Percentiles rank a stretch among this genome's conserved stretches.
Conservation (phyloP, 2,888 invertebrate genomes). For the Mimumesa dahlbomi region DNA sequence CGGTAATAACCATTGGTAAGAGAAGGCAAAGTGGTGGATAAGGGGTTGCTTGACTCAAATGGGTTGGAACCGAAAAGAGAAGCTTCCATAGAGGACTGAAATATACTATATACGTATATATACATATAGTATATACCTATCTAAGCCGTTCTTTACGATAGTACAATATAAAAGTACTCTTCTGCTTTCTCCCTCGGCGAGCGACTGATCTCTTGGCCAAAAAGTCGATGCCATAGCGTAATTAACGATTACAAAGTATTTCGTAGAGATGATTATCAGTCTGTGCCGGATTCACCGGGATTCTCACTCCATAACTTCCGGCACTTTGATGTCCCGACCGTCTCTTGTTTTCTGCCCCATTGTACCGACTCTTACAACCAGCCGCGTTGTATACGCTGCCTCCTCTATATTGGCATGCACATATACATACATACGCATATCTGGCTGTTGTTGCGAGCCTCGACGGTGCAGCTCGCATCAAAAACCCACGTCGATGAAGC, state of each 20-base stretch:
- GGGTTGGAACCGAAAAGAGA: conserved; percentile 58
- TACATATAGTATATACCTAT: not conserved
- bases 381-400: conserved; percentile 8
- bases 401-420: conserved; percentile 17
- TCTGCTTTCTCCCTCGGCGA: not conserved
- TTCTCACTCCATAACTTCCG: conserved; percentile 78
- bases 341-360: conserved; percentile 79
- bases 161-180: conserved; percentile 27
- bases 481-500: conserved; percentile 58
- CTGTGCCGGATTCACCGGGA: conserved; percentile 77
- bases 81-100: conserved; percentile 29
- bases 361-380: conserved; percentile 68
- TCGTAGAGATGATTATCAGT: conserved; percentile 80
- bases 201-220: conserved; percentile 58
- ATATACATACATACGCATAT: not conserved
- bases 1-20: conserved; percentile 53
- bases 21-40: conserved; percentile 58
- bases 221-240: conserved; percentile 69
- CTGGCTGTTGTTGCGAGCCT: conserved; percentile 14
- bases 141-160: conserved; percentile 26
- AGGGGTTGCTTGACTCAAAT: conserved; percentile 60
- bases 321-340: conserved; percentile 78
- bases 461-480: conserved; percentile 34
- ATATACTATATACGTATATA: not conserved
- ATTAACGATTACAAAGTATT: conserved; percentile 81